Evolutionary conservation across 1,140 invertebrate species (phyloP), one percentile per base, ranked within the genome.

Genomic region (Bombus vancouverensis): DNA sequence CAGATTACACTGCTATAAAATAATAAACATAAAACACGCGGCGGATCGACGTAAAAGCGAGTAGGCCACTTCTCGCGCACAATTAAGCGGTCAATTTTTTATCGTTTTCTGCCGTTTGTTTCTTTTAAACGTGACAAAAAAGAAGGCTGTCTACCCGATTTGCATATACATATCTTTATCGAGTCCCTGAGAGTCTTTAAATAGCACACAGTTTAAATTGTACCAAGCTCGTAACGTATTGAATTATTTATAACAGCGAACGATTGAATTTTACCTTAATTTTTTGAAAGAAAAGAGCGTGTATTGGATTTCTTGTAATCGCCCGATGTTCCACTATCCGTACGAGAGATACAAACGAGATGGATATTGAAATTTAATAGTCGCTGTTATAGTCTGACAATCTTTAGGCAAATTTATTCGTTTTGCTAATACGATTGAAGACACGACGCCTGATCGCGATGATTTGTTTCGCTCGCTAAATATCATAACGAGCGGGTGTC

Each of bases 1-100:
- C 92, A 93, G 92, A 94, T 94, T 94, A 94, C 89, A 87, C 91
- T 89, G 90, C 93, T 93, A 93, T 94, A 94, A 94, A 94, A 94
- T 94, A 93, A 94, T 94, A 93, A 94, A 94, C 93, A 92, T 94
- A 93, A 94, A 94, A 92, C 90, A 92, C 86, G 44, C 25, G 66
- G 4, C 53, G 72, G n/a, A 47, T 47, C 42, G 62, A 66, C 72
- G 59, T 53, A 22, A 32, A 39, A 71, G 13, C 47, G 37, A 37
- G n/a, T 34, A 62, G 15, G 8, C 25, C 39, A 47, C 10, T 34
- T n/a, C 68, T 65, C 32, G 2, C 4, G 28, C 32, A 32, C 47
- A 76, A 83, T 78, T 77, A 71, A 78, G n/a, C 34, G 18, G 47
- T 53, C 47, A 53, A 53, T 53, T 42, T 66, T 75, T 53, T 62